Percentiles rank a stretch among this genome's conserved stretches.
Conservation (phyloP, 2,888 invertebrate genomes). For the Brachycybe producta region DNA sequence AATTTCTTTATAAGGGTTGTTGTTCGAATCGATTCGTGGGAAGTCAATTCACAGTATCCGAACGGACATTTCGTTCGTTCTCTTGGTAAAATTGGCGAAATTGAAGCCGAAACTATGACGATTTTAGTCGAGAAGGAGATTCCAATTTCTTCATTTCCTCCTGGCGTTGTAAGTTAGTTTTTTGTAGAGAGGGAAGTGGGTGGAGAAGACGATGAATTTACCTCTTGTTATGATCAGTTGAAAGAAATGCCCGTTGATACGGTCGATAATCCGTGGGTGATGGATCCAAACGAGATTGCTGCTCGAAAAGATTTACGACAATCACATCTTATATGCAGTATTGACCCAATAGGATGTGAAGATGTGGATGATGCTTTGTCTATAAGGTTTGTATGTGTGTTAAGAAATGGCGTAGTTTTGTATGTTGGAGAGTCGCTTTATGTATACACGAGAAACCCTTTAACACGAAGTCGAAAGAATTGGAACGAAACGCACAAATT, state of each 20-base stretch:
- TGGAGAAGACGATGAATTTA: too few relatives aligned
- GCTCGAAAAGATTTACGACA: slow-evolving; percentile 29
- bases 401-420: too few relatives aligned
- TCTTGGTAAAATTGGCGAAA: slow-evolving; percentile 29
- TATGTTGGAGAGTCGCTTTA: too few relatives aligned
- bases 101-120: slow-evolving; percentile 30
- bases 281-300: slow-evolving; percentile 17
- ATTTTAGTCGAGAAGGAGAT: slow-evolving; percentile 30
- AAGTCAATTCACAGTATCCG: slow-evolving; percentile 29
- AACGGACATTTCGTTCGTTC: slow-evolving; percentile 31
- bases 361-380: slow-evolving; percentile 35
- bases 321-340: slow-evolving; percentile 32
- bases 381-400: slow-evolving; percentile 24
- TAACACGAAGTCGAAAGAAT: too few relatives aligned
- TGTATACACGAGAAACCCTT: too few relatives aligned
- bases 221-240: not conserved
- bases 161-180: slow-evolving; percentile 26
- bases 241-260: slow-evolving; percentile 13
- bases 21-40: slow-evolving; percentile 32
- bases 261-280: not conserved
- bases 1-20: slow-evolving; percentile 23
- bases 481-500: too few relatives aligned
- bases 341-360: slow-evolving; percentile 35
- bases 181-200: too few relatives aligned
- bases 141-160: slow-evolving; percentile 27